These are phyloP conservation scores for Alethe castanea DNA, from an alignment of 2,113 vertebrate species.

Conservation along the genomic window DNA sequence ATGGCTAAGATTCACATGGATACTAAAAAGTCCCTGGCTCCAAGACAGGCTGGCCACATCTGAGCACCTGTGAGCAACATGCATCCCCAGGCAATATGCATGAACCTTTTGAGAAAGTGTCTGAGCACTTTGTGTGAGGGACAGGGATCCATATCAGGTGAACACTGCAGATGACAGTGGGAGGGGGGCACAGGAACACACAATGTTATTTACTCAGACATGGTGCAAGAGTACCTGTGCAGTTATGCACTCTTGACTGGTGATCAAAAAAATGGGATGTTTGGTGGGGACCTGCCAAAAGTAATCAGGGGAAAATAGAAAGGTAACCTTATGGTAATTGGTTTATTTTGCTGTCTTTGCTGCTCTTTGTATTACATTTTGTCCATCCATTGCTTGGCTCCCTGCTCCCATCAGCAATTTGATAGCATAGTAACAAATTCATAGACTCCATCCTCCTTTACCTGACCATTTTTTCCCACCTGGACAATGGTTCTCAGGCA, in stretches of 20 bases:
- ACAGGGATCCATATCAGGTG: not conserved
- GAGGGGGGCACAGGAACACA: not conserved
- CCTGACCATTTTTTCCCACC: not conserved
- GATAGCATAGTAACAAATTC: not conserved
- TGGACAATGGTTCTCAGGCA: not conserved
- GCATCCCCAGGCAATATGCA: not conserved
- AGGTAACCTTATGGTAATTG: not conserved
- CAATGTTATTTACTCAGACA: not conserved
- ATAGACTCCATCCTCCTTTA: not conserved
- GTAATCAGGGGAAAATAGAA: not conserved
- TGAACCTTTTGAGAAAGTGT: not conserved
- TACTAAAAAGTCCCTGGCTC: not conserved
- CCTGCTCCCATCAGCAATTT: not conserved
- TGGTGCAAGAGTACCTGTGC: not conserved
- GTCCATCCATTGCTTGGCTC: not conserved
- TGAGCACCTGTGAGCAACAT: fast-evolving
- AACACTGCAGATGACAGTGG: not conserved
- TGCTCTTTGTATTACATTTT: not conserved
- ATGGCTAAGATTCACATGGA: not conserved
- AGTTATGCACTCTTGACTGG: not conserved
- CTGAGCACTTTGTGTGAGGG: not conserved
- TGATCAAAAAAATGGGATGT: not conserved
- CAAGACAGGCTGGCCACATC: not conserved
- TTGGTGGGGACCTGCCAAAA: not conserved
- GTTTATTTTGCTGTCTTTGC: not conserved